Percentiles rank a stretch among this genome's conserved stretches.
These are phyloP conservation scores for Leucophenga maculata DNA, from an alignment of 2,888 invertebrate genomes.

Conservation along the genomic window DNA sequence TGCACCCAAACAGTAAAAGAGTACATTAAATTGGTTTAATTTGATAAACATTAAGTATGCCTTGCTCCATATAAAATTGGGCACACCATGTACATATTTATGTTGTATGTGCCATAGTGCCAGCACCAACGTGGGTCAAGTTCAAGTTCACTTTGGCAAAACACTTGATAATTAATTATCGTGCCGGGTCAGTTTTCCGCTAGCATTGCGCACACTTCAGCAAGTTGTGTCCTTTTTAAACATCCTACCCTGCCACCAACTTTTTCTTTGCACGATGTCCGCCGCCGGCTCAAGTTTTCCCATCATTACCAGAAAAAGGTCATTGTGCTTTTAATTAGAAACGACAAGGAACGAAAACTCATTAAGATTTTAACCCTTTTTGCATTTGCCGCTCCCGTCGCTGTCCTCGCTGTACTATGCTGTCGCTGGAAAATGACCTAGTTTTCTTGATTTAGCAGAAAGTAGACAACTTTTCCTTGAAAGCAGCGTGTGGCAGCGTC, in stretches of 20 bases:
- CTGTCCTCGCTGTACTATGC: too few species aligned
- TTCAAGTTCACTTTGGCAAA: constrained; percentile 33
- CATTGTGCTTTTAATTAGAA: constrained; percentile 64
- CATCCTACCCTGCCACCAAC: constrained; percentile 34
- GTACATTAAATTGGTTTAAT: too few species aligned
- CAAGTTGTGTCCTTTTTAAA: neutral
- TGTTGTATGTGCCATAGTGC: neutral
- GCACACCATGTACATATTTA: neutral
- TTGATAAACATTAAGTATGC: too few species aligned
- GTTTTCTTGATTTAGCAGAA: constrained; percentile 45
- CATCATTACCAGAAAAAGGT: constrained; percentile 46
- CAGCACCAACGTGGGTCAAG: neutral
- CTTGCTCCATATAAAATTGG: neutral
- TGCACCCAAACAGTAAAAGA: too few species aligned
- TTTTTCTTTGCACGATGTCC: constrained; percentile 42
- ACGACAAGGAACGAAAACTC: constrained; percentile 50
- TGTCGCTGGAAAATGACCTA: constrained; percentile 53
- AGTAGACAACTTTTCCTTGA: constrained; percentile 32
- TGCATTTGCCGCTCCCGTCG: constrained; percentile 28
- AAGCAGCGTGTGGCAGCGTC: constrained; percentile 54
- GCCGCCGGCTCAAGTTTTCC: neutral
- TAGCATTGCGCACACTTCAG: constrained; percentile 12
- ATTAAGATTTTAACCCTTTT: constrained; percentile 59
- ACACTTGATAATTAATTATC: constrained; percentile 64
- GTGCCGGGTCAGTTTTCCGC: constrained; percentile 8